Percentiles rank a stretch among this genome's conserved stretches.
These are phyloP conservation scores for Xylocopa sonorina DNA, from an alignment of 1,140 invertebrate genomes.

Conservation along the genomic window DNA sequence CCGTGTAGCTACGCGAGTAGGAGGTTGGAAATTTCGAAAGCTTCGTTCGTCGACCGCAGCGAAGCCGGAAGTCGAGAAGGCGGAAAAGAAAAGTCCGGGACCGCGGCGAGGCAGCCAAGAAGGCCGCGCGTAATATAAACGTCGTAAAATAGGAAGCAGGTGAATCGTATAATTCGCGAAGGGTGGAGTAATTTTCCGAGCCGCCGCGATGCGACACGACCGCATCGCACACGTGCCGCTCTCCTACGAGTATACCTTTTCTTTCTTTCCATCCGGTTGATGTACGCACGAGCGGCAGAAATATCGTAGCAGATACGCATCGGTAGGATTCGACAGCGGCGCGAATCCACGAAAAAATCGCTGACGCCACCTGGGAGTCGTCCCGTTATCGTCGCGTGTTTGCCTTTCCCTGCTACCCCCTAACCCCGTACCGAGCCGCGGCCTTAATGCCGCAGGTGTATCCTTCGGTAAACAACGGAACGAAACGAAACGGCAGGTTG, in stretches of 20 bases:
- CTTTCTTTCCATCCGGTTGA: too few species aligned
- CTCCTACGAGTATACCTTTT: too few species aligned
- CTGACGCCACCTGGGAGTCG: conserved; percentile 63
- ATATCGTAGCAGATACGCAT: background rate
- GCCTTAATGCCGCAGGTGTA: conserved; percentile 71
- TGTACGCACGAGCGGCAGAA: background rate
- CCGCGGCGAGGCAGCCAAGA: conserved; percentile 68
- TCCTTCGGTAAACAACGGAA: conserved; percentile 78
- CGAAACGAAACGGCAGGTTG: conserved; percentile 78
- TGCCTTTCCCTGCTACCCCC: conserved; percentile 45
- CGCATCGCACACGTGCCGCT: conserved; percentile 74
- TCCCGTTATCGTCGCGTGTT: conserved; percentile 67
- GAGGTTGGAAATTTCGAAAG: conserved; percentile 48
- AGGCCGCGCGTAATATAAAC: conserved; percentile 80
- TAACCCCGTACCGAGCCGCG: conserved; percentile 22
- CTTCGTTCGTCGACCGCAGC: conserved; percentile 45
- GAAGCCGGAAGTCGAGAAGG: conserved; percentile 57
- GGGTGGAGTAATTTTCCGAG: conserved; percentile 73
- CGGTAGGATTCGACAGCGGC: conserved; percentile 12
- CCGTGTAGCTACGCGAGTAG: background rate
- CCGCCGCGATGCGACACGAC: conserved; percentile 60
- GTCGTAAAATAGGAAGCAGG: conserved; percentile 82
- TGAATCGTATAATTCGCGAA: conserved; percentile 81
- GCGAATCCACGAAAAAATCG: conserved; percentile 47
- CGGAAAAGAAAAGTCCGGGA: conserved; percentile 66